Conservation (phyloP, 2,113 vertebrate species). For the Scortum barcoo region DNA sequence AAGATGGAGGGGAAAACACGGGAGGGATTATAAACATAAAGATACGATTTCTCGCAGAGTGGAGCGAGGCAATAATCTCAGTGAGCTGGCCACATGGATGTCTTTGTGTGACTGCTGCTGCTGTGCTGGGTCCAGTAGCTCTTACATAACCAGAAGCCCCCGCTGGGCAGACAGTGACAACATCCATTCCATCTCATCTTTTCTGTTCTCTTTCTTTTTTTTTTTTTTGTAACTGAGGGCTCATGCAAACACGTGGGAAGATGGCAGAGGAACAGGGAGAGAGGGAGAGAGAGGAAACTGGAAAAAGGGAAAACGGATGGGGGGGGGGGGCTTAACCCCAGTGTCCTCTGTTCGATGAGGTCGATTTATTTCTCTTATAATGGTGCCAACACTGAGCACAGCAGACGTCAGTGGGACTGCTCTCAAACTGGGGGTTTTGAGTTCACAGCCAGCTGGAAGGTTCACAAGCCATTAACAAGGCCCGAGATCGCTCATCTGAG, state of each 20-base stretch:
- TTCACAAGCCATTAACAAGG: constrained; percentile 4
- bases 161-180: constrained; percentile 67
- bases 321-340: not conserved
- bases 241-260: constrained; percentile 30
- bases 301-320: not conserved
- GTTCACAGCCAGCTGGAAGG: constrained; percentile 32
- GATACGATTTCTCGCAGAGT: constrained; percentile 5
- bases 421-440: constrained; percentile 27
- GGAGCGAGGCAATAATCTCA: constrained; percentile 15
- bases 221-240: constrained; percentile 1
- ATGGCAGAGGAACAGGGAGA: not conserved
- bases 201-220: constrained; percentile 14
- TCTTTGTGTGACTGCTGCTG: constrained; percentile 56
- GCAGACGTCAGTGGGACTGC: not conserved
- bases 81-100: constrained; percentile 28
- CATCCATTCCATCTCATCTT: constrained; percentile 68
- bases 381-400: not conserved
- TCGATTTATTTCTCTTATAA: constrained; percentile 7
- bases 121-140: constrained; percentile 35
- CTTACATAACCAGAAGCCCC: constrained; percentile 71
- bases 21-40: constrained; percentile 6
- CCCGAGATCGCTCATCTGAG: not conserved
- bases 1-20: not conserved
- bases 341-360: constrained; percentile 33
- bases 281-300: not conserved